These are phyloP conservation scores for Ceryle rudis DNA, from an alignment of 2,797 vertebrate species.

Conservation along the genomic window DNA sequence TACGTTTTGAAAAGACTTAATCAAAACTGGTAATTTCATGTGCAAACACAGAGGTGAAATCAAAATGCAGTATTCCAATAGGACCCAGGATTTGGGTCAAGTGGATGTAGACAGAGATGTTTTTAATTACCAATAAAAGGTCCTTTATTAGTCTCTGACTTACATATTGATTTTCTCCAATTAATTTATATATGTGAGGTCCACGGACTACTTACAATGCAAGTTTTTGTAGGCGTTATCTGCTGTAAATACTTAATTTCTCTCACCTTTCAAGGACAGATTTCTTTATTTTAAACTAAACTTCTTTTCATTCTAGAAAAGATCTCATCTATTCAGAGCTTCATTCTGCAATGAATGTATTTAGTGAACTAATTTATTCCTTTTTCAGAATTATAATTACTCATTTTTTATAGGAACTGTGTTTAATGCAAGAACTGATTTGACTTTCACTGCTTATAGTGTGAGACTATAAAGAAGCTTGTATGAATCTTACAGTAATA, in stretches of 20 bases:
- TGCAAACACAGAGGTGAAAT: not conserved
- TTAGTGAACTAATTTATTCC: slow-evolving; percentile 52
- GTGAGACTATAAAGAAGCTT: slow-evolving; percentile 58
- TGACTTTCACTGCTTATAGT: slow-evolving; percentile 60
- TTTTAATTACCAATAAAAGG: not conserved
- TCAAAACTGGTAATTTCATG: not conserved
- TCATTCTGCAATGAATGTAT: slow-evolving; percentile 43
- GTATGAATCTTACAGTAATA: slow-evolving; percentile 60
- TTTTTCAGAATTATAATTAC: slow-evolving; percentile 42
- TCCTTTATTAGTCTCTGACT: not conserved
- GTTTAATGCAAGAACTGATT: slow-evolving; percentile 67
- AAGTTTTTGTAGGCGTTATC: not conserved
- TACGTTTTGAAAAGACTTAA: not conserved
- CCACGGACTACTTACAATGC: not conserved
- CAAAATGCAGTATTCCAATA: not conserved
- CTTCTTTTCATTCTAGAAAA: slow-evolving; percentile 23
- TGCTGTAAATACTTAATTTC: not conserved
- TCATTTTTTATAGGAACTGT: slow-evolving; percentile 57
- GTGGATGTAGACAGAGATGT: not conserved
- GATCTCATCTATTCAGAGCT: slow-evolving; percentile 22
- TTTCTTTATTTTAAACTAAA: slow-evolving; percentile 40
- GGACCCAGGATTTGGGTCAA: not conserved
- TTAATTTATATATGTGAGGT: not conserved
- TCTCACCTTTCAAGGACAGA: not conserved
- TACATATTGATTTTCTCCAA: not conserved